phyloP scores from a whole-genome alignment of 2,888 invertebrate species.

The Trachelus tabidus region DNA sequence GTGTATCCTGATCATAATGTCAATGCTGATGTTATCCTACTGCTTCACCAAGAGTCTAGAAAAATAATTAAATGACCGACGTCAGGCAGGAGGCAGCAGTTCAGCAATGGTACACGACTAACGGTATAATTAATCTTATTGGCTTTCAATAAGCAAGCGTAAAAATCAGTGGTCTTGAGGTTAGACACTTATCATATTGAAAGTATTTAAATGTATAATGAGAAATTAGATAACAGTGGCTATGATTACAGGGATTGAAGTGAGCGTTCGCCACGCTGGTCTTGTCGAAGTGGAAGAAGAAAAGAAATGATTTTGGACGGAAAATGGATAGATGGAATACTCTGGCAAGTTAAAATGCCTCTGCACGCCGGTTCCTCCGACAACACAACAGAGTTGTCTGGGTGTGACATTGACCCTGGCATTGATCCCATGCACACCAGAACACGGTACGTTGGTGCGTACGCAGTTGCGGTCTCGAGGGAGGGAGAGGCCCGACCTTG shows the following conservation, averaged over 20 bases:
- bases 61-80: too few relatives aligned
- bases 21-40: background rate
- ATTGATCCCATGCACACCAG: slow-evolving; percentile 49
- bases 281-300: background rate
- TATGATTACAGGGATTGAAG: background rate
- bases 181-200: background rate
- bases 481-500: slow-evolving; percentile 51
- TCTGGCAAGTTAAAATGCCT: background rate
- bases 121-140: background rate
- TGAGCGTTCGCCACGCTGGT: background rate
- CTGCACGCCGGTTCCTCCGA: background rate
- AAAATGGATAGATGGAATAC: background rate
- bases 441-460: slow-evolving; percentile 33
- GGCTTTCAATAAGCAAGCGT: background rate
- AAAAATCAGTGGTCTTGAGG: background rate
- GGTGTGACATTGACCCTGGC: slow-evolving; percentile 62
- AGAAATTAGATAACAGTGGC: background rate
- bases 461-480: slow-evolving; percentile 35
- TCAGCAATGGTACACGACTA: background rate
- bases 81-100: too few relatives aligned
- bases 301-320: background rate
- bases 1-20: background rate
- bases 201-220: background rate
- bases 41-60: too few relatives aligned
- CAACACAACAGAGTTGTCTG: background rate